These are phyloP conservation scores for Cyrtodaria siliqua DNA, from an alignment of 2,888 invertebrate species.

Conservation along the genomic window DNA sequence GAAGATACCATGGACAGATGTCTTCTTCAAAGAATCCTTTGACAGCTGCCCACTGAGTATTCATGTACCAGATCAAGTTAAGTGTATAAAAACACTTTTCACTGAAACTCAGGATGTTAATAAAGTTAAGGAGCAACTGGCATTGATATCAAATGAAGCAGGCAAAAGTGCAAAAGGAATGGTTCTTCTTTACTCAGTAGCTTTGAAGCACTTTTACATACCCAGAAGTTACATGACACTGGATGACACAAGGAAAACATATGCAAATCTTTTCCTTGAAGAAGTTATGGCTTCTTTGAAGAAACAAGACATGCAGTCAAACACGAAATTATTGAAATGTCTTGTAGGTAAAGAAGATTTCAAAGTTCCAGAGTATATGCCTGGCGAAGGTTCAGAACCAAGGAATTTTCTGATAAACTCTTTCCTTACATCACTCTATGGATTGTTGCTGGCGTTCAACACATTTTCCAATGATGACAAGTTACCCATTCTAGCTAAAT, in stretches of 20 bases:
- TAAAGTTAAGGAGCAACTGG: too few species aligned
- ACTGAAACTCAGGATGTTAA: too few species aligned
- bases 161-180: background rate
- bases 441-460: background rate
- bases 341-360: constrained; percentile 43
- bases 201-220: constrained; percentile 30
- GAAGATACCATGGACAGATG: background rate
- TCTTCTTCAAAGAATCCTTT: too few species aligned
- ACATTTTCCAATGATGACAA: background rate
- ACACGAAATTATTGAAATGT: constrained; percentile 19
- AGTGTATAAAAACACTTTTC: too few species aligned
- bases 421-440: constrained; percentile 17
- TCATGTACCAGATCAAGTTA: too few species aligned
- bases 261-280: constrained; percentile 12
- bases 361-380: constrained; percentile 5
- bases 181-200: constrained; percentile 10
- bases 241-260: constrained; percentile 21
- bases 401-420: constrained; percentile 20
- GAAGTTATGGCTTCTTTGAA: background rate
- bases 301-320: background rate
- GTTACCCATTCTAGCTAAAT: constrained; percentile 6
- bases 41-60: too few species aligned
- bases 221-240: constrained; percentile 13
- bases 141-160: too few species aligned
- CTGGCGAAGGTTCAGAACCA: constrained; percentile 18